A percentile compares a stretch with the other conserved stretches of the same genome.
Conservation (phyloP, 1,140 invertebrate species). For the Drosophila pseudoobscura region DNA sequence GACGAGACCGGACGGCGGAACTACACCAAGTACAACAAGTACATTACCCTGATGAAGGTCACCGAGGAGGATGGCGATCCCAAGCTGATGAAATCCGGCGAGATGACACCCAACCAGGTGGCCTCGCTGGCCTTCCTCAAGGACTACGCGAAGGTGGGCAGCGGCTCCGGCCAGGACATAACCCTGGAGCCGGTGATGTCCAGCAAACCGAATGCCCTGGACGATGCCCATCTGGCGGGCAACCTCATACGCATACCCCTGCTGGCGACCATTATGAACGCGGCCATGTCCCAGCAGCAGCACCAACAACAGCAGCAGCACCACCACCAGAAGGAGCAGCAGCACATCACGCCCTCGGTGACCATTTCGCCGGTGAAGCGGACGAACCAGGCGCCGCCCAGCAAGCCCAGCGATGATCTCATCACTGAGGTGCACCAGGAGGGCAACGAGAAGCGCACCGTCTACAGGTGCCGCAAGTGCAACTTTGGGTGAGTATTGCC, state of each 20-base stretch:
- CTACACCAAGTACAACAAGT: slow-evolving; percentile 96
- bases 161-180: slow-evolving; percentile 62
- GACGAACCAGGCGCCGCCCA: slow-evolving; percentile 22
- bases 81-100: slow-evolving; percentile 82
- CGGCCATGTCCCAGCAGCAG: slow-evolving; percentile 77
- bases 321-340: slow-evolving; percentile 57
- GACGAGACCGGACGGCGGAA: slow-evolving; percentile 95
- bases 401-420: slow-evolving; percentile 76
- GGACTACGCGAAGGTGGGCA: slow-evolving; percentile 67
- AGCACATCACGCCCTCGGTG: slow-evolving; percentile 74
- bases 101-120: slow-evolving; percentile 83
- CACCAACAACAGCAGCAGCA: slow-evolving; percentile 55
- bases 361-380: slow-evolving; percentile 84
- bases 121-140: slow-evolving; percentile 80
- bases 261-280: slow-evolving; percentile 76
- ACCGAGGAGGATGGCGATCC: slow-evolving; percentile 83
- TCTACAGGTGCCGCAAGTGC: slow-evolving; percentile 93
- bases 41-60: slow-evolving; percentile 89
- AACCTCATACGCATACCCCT: slow-evolving; percentile 70
- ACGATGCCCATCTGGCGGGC: slow-evolving; percentile 69
- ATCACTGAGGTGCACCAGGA: slow-evolving; percentile 79
- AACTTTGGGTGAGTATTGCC: slow-evolving; percentile 87
- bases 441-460: slow-evolving; percentile 84
- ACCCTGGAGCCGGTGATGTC: slow-evolving; percentile 67
- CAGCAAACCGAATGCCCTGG: slow-evolving; percentile 49